Evolutionary conservation across 2,888 invertebrate species (phyloP).

Genomic region (Polymixis lichenea): DNA sequence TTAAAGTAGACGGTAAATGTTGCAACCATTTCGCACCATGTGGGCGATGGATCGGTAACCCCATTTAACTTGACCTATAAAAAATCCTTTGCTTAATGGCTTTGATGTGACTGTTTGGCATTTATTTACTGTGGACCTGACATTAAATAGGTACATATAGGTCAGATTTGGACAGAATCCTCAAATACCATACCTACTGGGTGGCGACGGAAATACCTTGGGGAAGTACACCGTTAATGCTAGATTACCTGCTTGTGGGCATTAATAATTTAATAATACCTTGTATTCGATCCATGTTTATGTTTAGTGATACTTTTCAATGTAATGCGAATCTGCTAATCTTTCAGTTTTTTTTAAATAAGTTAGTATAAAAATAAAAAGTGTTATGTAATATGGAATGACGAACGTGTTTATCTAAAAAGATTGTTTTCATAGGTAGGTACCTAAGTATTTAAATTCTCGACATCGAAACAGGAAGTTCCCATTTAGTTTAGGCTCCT

Average conservation of each 20-base stretch:
- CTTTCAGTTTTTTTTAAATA: background rate
- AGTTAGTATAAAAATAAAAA: background rate
- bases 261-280: background rate
- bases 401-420: conserved; percentile 15
- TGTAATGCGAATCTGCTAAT: background rate
- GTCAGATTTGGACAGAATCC: conserved; percentile 2
- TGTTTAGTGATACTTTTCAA: background rate
- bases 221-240: background rate
- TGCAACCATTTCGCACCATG: background rate
- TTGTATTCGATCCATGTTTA: background rate
- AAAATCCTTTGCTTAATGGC: background rate
- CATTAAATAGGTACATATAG: conserved; percentile 11
- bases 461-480: conserved; percentile 28
- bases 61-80: conserved; percentile 12
- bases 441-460: background rate
- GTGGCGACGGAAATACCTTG: conserved; percentile 22
- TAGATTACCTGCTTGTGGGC: background rate
- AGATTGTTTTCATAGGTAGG: conserved; percentile 31
- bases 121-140: conserved; percentile 13
- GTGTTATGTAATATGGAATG: conserved; percentile 8
- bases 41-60: background rate
- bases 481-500: conserved; percentile 5
- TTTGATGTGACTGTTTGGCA: background rate
- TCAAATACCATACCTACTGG: background rate
- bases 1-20: background rate